Evolutionary conservation across 2,797 vertebrate genomes (phyloP).

Genomic region (Cercopithecus petaurista): DNA sequence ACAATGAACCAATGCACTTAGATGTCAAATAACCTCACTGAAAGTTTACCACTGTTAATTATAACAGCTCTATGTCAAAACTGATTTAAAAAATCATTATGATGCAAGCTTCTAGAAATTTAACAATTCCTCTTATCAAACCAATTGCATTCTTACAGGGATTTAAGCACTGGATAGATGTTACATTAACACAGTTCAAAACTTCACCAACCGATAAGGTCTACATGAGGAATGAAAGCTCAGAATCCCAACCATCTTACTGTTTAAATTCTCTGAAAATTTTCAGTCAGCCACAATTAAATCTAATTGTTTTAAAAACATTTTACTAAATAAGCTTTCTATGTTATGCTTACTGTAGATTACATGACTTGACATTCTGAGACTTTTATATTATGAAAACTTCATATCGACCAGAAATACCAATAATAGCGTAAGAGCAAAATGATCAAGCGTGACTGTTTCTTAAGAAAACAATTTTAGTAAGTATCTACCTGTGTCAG

Average conservation of each 20-base stretch:
- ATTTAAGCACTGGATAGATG: slow-evolving; percentile 24
- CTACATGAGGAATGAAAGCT: slow-evolving; percentile 23
- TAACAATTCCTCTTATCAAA: slow-evolving; percentile 49
- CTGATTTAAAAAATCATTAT: slow-evolving; percentile 46
- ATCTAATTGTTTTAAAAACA: slow-evolving; percentile 30
- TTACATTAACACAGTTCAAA: slow-evolving; percentile 54
- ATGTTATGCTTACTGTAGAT: slow-evolving; percentile 19
- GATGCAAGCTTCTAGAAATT: slow-evolving; percentile 46
- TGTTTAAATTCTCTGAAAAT: slow-evolving; percentile 12
- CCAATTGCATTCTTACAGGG: slow-evolving; percentile 55
- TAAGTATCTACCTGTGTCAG: slow-evolving; percentile 88
- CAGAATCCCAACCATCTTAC: slow-evolving; percentile 7
- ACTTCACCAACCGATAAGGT: not conserved
- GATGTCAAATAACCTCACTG: slow-evolving; percentile 48
- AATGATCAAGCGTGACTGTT: slow-evolving; percentile 60
- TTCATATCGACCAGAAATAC: slow-evolving; percentile 30
- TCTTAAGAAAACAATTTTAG: slow-evolving; percentile 82
- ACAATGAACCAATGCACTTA: slow-evolving; percentile 36
- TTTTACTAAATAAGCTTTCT: slow-evolving; percentile 13
- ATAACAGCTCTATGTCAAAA: not conserved
- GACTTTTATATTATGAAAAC: slow-evolving; percentile 44
- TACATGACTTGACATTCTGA: slow-evolving; percentile 51
- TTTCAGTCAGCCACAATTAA: not conserved
- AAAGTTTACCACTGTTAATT: not conserved
- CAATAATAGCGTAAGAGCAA: slow-evolving; percentile 45